Percentiles rank a stretch among this genome's conserved stretches.
Evolutionary conservation across 2,113 vertebrate species (phyloP).

Genomic region (Indicator maculatus): DNA sequence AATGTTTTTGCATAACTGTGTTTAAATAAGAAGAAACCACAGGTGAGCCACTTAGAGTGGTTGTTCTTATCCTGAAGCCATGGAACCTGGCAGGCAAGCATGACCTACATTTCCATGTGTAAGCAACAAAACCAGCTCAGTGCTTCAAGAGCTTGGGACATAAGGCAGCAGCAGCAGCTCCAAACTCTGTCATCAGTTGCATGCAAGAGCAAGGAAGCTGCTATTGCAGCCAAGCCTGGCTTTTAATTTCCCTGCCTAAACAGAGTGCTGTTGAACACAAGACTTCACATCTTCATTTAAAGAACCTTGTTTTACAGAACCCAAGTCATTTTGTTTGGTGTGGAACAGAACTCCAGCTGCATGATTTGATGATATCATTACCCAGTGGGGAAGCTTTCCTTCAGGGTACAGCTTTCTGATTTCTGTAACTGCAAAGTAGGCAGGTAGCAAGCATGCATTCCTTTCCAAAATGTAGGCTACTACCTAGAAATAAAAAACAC

Average conservation of each 20-base stretch:
- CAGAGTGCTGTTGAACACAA: not conserved
- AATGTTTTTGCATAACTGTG: not conserved
- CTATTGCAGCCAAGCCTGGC: not conserved
- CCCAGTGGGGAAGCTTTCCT: constrained; percentile 96
- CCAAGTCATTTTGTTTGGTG: not conserved
- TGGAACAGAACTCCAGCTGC: not conserved
- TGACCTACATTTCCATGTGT: not conserved
- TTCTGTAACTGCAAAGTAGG: constrained; percentile 96
- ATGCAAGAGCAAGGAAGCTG: not conserved
- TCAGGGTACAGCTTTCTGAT: constrained; percentile 97
- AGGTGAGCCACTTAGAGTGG: not conserved
- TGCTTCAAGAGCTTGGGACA: not conserved
- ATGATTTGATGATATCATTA: constrained; percentile 58
- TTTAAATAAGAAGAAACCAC: not conserved
- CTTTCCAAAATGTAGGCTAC: constrained; percentile 97
- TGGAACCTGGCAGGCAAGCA: not conserved
- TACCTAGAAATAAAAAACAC: constrained; percentile 77
- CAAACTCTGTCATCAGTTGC: not conserved
- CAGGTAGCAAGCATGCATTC: constrained; percentile 95
- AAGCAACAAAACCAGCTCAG: not conserved
- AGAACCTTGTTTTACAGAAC: not conserved
- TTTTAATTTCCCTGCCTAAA: not conserved
- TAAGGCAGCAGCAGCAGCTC: not conserved
- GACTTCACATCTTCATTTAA: not conserved
- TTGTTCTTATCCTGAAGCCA: not conserved